These are phyloP conservation scores for Anoplophora glabripennis DNA, from an alignment of 1,140 invertebrate genomes.

Conservation along the genomic window DNA sequence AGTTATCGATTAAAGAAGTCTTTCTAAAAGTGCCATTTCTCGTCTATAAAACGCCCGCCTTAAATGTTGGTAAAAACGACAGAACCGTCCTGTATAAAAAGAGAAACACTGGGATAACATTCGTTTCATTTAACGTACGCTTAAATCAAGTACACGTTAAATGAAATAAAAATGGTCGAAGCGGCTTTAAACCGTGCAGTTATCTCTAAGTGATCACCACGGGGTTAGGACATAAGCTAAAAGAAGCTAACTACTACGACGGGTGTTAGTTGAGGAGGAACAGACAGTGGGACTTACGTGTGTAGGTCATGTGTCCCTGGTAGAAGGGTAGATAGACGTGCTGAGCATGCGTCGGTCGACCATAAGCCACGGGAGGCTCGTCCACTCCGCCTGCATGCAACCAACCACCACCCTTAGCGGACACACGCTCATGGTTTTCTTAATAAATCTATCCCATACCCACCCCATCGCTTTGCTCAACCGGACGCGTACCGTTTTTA, in stretches of 20 bases:
- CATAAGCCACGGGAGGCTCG: conserved; percentile 53
- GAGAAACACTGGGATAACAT: too few species aligned
- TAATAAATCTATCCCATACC: conserved; percentile 1
- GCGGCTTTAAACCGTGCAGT: too few species aligned
- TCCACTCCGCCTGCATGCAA: conserved; percentile 49
- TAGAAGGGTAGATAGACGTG: conserved; percentile 78
- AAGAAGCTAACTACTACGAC: conserved; percentile 19
- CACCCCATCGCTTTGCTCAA: background rate
- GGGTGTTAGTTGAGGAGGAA: background rate
- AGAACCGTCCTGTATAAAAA: too few species aligned
- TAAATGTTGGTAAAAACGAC: too few species aligned
- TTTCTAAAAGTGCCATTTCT: too few species aligned
- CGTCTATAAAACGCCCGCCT: too few species aligned
- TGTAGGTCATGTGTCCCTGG: conserved; percentile 73
- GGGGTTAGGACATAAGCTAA: conserved; percentile 18
- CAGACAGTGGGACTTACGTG: conserved; percentile 63
- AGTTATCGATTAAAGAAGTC: too few species aligned
- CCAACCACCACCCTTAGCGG: conserved; percentile 41
- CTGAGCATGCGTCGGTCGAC: conserved; percentile 70
- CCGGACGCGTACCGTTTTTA: too few species aligned
- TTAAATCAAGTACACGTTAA: too few species aligned
- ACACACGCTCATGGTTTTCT: conserved; percentile 1
- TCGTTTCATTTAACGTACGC: too few species aligned
- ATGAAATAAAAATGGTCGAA: too few species aligned
- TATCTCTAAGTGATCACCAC: conserved; percentile 2